Evolutionary conservation across 2,113 vertebrate species (phyloP).

Genomic region (Triplophysa rosa): DNA sequence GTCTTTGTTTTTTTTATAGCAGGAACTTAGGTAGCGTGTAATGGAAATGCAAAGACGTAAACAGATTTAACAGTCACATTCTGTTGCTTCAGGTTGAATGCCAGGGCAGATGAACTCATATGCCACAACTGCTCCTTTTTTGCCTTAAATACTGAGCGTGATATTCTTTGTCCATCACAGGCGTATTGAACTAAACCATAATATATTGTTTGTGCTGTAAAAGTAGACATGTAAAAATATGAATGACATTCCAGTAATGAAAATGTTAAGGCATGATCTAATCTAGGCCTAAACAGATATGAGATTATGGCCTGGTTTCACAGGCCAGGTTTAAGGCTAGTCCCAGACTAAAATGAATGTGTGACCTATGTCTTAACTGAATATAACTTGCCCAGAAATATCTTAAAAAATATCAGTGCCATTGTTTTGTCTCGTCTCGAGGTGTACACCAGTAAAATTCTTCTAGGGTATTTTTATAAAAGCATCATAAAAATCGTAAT

Average conservation of each 20-base stretch:
- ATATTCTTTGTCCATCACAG: background rate
- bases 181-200: background rate
- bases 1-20: background rate
- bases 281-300: too few relatives aligned
- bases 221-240: slow-evolving; percentile 3
- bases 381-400: too few relatives aligned
- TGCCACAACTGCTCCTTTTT: background rate
- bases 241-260: background rate
- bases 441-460: too few relatives aligned
- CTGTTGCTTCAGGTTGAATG: background rate
- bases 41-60: slow-evolving; percentile 4
- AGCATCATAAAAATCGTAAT: too few relatives aligned
- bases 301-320: too few relatives aligned
- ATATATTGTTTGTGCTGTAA: background rate
- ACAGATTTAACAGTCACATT: background rate
- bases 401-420: too few relatives aligned
- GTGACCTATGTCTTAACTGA: too few relatives aligned
- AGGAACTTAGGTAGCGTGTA: background rate
- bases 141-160: background rate
- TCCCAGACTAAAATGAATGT: too few relatives aligned
- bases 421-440: too few relatives aligned
- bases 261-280: background rate
- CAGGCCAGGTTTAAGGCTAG: too few relatives aligned
- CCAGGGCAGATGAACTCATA: background rate
- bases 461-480: too few relatives aligned